Conservation (phyloP, 2,888 invertebrate species). For the Nomada fabriciana region DNA sequence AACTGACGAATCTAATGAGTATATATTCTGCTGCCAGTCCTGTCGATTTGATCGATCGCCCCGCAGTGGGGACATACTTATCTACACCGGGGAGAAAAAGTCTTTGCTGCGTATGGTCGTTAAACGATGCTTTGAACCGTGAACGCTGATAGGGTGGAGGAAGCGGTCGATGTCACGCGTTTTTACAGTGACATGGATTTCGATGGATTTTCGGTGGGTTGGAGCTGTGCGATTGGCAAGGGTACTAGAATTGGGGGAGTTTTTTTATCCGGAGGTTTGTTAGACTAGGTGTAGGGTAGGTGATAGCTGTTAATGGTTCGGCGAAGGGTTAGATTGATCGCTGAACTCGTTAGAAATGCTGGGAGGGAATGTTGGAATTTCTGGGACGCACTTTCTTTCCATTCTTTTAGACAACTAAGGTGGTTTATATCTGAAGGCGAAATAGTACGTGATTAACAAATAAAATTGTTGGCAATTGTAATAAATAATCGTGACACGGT, state of each 20-base stretch:
- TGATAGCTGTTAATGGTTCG: no score
- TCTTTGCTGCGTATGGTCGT: conserved; percentile 37
- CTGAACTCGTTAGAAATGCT: no score
- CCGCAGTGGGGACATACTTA: conserved; percentile 48
- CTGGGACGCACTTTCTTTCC: no score
- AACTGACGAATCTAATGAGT: conserved; percentile 68
- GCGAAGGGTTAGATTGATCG: no score
- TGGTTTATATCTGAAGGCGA: no score
- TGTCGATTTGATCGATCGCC: conserved; percentile 73
- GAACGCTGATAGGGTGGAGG: conserved; percentile 42
- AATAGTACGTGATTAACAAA: not conserved
- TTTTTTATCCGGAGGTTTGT: no score
- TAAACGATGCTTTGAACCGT: conserved; percentile 46
- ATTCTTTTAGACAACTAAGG: no score
- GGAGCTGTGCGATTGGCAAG: not conserved
- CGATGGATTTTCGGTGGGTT: not conserved
- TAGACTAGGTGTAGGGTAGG: no score
- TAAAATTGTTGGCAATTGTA: no score
- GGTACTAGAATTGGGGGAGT: not conserved
- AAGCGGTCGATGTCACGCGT: conserved; percentile 1
- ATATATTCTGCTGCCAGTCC: conserved; percentile 18
- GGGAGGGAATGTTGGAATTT: no score
- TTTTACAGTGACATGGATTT: conserved; percentile 5
- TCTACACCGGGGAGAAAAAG: conserved; percentile 37
- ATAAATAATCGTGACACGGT: no score